A percentile compares a stretch with the other conserved stretches of the same genome.
Evolutionary conservation across 2,888 invertebrate species (phyloP).

Genomic region (Geophilus truncorum): DNA sequence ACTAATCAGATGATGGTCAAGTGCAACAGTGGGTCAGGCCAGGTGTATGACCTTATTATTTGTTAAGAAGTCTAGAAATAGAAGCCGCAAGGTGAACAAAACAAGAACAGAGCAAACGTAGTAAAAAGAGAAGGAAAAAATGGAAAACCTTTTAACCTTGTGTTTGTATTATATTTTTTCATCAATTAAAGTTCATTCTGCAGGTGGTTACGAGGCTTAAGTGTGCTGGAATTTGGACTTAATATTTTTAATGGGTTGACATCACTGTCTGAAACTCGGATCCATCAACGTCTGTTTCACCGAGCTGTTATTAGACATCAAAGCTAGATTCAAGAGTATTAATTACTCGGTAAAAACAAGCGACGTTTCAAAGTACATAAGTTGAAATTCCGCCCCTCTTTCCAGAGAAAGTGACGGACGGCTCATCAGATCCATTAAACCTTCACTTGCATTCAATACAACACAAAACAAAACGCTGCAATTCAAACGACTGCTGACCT

Average conservation of each 20-base stretch:
- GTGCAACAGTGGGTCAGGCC: constrained; percentile 24
- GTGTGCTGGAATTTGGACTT: neutral
- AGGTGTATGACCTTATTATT: neutral
- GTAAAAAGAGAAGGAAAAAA: neutral
- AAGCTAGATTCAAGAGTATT: neutral
- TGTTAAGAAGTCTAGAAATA: constrained; percentile 3
- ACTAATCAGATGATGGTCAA: constrained; percentile 15
- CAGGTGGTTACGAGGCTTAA: too few relatives aligned
- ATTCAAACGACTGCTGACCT: neutral
- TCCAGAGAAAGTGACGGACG: neutral
- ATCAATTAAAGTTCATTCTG: too few relatives aligned
- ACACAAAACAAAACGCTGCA: neutral
- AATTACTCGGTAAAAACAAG: neutral
- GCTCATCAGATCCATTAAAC: neutral
- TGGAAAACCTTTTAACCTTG: neutral
- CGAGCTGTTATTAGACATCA: neutral
- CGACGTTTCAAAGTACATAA: neutral
- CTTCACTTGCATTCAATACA: constrained; percentile 2
- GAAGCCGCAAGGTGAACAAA: constrained; percentile 6
- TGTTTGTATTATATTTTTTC: neutral
- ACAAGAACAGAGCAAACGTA: neutral
- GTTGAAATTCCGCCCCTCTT: neutral
- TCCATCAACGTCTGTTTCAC: neutral
- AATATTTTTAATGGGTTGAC: constrained; percentile 1
- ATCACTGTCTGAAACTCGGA: neutral